Evolutionary conservation across 2,888 invertebrate genomes (phyloP), one percentile per base, ranked within the genome.

Genomic region (Sialis lutaria): DNA sequence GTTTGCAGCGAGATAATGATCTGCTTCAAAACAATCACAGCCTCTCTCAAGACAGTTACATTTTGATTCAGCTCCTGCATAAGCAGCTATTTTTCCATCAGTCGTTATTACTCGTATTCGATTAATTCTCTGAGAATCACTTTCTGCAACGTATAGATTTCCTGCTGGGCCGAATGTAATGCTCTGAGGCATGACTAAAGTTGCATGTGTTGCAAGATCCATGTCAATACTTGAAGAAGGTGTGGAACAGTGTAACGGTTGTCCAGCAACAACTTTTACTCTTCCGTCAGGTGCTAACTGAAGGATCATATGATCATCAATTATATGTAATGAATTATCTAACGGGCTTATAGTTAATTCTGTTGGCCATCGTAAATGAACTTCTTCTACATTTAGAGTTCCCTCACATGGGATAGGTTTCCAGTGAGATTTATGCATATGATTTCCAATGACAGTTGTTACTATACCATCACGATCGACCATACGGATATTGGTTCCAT

Each of bases 361-460:
- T 0, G 95, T 96, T 0, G 97, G 97, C 96, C 96, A 97, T 47
- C 92, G 75, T 45, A 96, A 68, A 59, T 90, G 90, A 46, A 93
- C 91, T 66, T 91, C 90, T 61, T 90, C 89, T n/a, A 90, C 77
- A 58, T 88, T 88, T 0, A 90, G 63, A 0, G 90, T 91, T 13
- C 90, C 91, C 63, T 89, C 88, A 58, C 91, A 91, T 0, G 91
- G 90, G 45, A 91, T 83, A 0, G 91, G 91, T 59, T 89, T 90
- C 89, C 90, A 91, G 61, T 90, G 90, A 0, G 87, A 84, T 58
- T 90, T 82, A 60, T 90, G 90, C 84, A 89, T 88, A 59, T 90
- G 90, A 56, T 89, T 89, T 9, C 90, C 90, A 52, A 91, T 89
- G 0, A 91, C 79, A 0, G 95, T 95, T 6, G 87, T 86, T 37